These are phyloP conservation scores for Brotula barbata DNA, from an alignment of 2,797 vertebrate species.

Conservation along the genomic window DNA sequence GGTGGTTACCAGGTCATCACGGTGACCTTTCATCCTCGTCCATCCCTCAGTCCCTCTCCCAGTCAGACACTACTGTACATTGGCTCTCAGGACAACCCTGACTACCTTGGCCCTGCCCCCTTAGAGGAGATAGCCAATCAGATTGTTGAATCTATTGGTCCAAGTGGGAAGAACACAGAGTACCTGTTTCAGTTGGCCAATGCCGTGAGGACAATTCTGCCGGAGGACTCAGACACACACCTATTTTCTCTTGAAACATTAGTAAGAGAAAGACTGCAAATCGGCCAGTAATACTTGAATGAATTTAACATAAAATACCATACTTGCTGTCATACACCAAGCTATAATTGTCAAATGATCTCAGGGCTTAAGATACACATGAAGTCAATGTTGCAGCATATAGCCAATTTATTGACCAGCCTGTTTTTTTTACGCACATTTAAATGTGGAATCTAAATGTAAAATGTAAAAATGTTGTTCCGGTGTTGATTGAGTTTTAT, in stretches of 20 bases:
- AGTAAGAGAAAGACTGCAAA: constrained; percentile 80
- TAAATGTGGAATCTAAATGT: no score
- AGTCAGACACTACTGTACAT: constrained; percentile 89
- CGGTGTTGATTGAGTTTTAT: no score
- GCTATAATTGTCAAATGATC: constrained; percentile 19
- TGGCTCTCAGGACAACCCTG: constrained; percentile 89
- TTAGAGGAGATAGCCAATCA: constrained; percentile 94
- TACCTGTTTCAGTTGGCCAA: constrained; percentile 95
- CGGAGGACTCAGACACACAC: constrained; percentile 91
- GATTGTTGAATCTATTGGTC: constrained; percentile 87
- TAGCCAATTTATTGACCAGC: constrained; percentile 14
- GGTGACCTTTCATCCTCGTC: constrained; percentile 85
- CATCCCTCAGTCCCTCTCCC: constrained; percentile 56
- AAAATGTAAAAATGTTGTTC: no score
- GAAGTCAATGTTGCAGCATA: constrained; percentile 1
- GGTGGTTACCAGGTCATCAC: constrained; percentile 90
- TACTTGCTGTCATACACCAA: neutral
- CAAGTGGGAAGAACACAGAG: constrained; percentile 92
- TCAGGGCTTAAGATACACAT: constrained; percentile 46
- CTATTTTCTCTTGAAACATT: constrained; percentile 91
- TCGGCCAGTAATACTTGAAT: constrained; percentile 21
- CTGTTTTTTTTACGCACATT: no score
- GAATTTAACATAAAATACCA: neutral
- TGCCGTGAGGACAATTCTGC: constrained; percentile 87
- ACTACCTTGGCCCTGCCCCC: constrained; percentile 96